A percentile compares a stretch with the other conserved stretches of the same genome.
phyloP scores from a whole-genome alignment of 2,888 invertebrate species.

The Acronicta aceris region DNA sequence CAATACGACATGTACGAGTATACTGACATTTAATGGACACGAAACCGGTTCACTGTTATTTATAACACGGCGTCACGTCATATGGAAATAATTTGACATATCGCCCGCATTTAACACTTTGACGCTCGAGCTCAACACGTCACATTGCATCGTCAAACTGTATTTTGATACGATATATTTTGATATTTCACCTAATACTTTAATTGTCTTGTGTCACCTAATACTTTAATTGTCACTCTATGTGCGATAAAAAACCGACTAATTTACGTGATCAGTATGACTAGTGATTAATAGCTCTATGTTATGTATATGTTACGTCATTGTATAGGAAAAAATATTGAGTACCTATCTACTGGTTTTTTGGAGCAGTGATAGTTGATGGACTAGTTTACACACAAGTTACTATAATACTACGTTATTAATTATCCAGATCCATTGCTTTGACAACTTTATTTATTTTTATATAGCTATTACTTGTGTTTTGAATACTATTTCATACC shows the following conservation, averaged over 20 bases:
- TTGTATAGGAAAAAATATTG: not conserved
- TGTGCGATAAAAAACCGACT: not conserved
- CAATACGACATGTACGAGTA: no score
- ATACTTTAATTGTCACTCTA: not conserved
- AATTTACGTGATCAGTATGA: constrained; percentile 1
- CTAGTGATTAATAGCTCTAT: constrained; percentile 1
- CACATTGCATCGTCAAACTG: no score
- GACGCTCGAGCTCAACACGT: not conserved
- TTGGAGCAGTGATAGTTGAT: constrained; percentile 34
- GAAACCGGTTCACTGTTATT: not conserved
- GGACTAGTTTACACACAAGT: constrained; percentile 16
- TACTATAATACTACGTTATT: constrained; percentile 4
- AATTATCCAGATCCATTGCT: not conserved
- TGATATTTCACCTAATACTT: not conserved
- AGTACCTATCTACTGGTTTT: constrained; percentile 12
- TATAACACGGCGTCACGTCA: not conserved
- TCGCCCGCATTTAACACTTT: constrained; percentile 11
- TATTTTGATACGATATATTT: no score
- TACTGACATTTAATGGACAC: not conserved
- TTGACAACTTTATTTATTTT: not conserved
- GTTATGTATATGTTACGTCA: constrained; percentile 22
- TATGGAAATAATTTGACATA: constrained; percentile 5
- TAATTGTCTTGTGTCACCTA: not conserved
- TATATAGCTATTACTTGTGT: no score
- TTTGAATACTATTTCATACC: no score